Conservation (phyloP, 2,888 invertebrate genomes). For the Liodrosophila aerea region DNA sequence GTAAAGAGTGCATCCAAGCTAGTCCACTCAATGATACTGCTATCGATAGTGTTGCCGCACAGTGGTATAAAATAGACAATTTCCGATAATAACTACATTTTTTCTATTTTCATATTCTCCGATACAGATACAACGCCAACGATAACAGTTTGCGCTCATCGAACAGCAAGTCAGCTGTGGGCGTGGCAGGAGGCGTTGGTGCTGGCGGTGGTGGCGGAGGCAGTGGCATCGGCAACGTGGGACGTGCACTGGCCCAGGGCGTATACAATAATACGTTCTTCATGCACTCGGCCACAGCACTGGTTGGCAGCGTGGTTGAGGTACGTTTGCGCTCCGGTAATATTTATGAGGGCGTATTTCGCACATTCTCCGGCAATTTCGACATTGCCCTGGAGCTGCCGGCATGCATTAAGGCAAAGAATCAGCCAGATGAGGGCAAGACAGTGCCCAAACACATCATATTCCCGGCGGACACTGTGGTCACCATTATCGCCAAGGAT, state of each 20-base stretch:
- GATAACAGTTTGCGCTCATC: conserved; percentile 72
- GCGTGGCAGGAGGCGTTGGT: conserved; percentile 36
- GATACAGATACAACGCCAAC: conserved; percentile 74
- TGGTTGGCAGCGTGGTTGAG: conserved; percentile 92
- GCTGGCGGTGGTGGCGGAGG: conserved; percentile 63
- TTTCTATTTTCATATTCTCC: conserved; percentile 7
- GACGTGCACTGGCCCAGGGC: conserved; percentile 89
- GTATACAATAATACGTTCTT: conserved; percentile 95
- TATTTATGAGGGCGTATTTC: conserved; percentile 94
- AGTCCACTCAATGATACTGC: too few species aligned
- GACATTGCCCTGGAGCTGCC: conserved; percentile 94
- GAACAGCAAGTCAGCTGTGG: conserved; percentile 82
- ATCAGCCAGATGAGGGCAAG: conserved; percentile 78
- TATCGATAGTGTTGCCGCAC: too few species aligned
- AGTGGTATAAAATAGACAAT: conserved; percentile 1
- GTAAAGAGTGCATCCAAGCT: too few species aligned
- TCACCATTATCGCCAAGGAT: conserved; percentile 91
- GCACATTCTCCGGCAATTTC: conserved; percentile 93
- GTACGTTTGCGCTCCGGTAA: conserved; percentile 92
- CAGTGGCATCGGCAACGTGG: conserved; percentile 36
- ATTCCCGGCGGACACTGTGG: conserved; percentile 92
- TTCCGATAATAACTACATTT: conserved; percentile 5
- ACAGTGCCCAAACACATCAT: conserved; percentile 83
- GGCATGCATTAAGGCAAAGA: conserved; percentile 85
- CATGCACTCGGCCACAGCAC: conserved; percentile 93